Evolutionary conservation across 2,888 invertebrate genomes (phyloP), one percentile per base, ranked within the genome.

Genomic region (Gastracanthus pulcherrimus): DNA sequence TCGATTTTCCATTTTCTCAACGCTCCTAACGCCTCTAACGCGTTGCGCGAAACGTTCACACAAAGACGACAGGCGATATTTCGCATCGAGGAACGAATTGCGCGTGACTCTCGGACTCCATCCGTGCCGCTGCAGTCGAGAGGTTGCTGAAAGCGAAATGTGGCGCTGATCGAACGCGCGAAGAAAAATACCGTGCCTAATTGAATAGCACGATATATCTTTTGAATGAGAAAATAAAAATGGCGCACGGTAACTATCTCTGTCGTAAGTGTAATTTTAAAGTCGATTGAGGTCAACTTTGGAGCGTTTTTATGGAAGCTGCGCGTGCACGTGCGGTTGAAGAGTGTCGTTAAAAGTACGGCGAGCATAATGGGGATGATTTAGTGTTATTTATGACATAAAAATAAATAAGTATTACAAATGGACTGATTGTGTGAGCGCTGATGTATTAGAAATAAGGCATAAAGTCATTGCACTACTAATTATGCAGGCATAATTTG

Each of bases 61-160:
- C 16, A 26, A 13, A 23, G 19, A 66, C 23, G 23, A 26, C n/a
- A n/a, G n/a, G n/a, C n/a, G n/a, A 41, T 41, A n/a, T 16, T 26
- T 26, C 38, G 26, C 31, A 16, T n/a, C 4, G 45, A 55, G 55
- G 55, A 34, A 51, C 51, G 36, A 45, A 51, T 34, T 29, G 26
- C 26, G 26, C 38, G 16, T 55, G 36, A 48, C 34, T 23, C n/a
- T n/a, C n/a, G n/a, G n/a, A n/a, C n/a, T n/a, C n/a, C n/a, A n/a
- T n/a, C n/a, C n/a, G n/a, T n/a, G n/a, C n/a, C n/a, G n/a, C n/a
- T n/a, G n/a, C n/a, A n/a, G 70, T 23, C 23, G 23, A 19, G 19
- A 71, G 62, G 29, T 71, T 23, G 70, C 48, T 29, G 36, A 55
- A 55, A 36, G 48, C 69, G 51, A 34, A 71, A 71, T 36, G 55